Conservation (phyloP, 2,888 invertebrate genomes). For the Teinopalpus imperialis region DNA sequence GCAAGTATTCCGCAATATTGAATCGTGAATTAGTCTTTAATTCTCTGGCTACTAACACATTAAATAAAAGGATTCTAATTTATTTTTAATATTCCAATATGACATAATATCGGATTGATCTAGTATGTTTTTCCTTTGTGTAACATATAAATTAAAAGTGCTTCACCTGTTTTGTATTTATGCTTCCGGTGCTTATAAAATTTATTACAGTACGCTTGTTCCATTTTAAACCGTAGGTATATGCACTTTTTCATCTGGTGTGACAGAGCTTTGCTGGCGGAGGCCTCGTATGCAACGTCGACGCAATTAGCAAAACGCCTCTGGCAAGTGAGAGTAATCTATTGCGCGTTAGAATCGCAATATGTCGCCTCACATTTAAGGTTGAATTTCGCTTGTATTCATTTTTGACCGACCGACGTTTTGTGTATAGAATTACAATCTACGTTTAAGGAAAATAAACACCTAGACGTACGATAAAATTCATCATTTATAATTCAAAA, state of each 20-base stretch:
- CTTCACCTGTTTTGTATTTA: too few relatives aligned
- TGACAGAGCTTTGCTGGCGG: slow-evolving; percentile 11
- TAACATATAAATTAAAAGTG: too few relatives aligned
- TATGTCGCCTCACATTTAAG: neutral
- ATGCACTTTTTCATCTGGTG: slow-evolving; percentile 6
- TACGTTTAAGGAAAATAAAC: neutral
- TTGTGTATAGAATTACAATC: neutral
- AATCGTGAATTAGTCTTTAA: too few relatives aligned
- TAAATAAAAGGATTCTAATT: too few relatives aligned
- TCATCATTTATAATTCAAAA: too few relatives aligned
- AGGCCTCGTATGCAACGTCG: neutral
- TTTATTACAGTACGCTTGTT: slow-evolving; percentile 7
- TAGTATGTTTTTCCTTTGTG: too few relatives aligned
- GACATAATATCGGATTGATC: too few relatives aligned
- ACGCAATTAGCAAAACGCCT: slow-evolving; percentile 15
- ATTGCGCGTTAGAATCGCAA: slow-evolving; percentile 2
- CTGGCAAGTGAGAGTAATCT: neutral
- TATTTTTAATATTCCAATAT: too few relatives aligned
- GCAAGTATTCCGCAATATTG: too few relatives aligned
- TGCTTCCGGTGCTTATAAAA: too few relatives aligned
- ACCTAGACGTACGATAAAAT: too few relatives aligned
- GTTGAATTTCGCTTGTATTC: slow-evolving; percentile 5
- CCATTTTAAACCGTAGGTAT: slow-evolving; percentile 13
- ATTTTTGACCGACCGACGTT: neutral
- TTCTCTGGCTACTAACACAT: too few relatives aligned